Conservation (phyloP, 2,113 vertebrate genomes). For the Pachyramphus minor region DNA sequence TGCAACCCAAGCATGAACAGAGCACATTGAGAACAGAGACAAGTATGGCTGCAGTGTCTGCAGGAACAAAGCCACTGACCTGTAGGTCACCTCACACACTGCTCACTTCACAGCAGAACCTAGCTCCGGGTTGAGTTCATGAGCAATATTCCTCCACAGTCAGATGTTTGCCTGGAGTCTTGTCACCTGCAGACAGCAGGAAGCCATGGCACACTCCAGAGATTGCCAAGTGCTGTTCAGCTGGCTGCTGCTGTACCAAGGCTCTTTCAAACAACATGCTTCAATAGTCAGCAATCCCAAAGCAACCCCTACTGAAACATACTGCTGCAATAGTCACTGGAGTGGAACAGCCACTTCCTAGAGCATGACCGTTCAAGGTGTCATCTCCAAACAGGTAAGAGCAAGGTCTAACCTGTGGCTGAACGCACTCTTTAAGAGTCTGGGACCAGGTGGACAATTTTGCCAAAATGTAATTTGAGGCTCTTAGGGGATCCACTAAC, state of each 20-base stretch:
- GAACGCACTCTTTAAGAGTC: neutral
- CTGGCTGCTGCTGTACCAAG: neutral
- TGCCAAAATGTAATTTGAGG: neutral
- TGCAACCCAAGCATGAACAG: neutral
- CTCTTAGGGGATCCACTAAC: neutral
- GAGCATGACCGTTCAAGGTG: neutral
- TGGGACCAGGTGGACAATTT: neutral
- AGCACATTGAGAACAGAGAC: neutral
- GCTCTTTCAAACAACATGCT: neutral
- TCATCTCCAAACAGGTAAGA: neutral
- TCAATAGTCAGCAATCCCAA: neutral
- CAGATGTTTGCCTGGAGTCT: neutral
- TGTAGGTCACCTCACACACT: neutral
- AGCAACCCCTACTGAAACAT: neutral
- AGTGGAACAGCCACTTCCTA: neutral
- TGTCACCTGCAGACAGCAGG: neutral
- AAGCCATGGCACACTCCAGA: neutral
- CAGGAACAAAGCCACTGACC: neutral
- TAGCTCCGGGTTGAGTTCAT: neutral
- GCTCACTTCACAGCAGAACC: neutral
- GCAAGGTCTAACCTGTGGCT: neutral
- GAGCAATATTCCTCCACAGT: neutral
- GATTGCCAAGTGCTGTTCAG: accelerated
- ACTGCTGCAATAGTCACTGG: neutral
- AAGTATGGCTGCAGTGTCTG: neutral